phyloP scores from a whole-genome alignment of 2,888 invertebrate genomes.

The Eupithecia vulgata region DNA sequence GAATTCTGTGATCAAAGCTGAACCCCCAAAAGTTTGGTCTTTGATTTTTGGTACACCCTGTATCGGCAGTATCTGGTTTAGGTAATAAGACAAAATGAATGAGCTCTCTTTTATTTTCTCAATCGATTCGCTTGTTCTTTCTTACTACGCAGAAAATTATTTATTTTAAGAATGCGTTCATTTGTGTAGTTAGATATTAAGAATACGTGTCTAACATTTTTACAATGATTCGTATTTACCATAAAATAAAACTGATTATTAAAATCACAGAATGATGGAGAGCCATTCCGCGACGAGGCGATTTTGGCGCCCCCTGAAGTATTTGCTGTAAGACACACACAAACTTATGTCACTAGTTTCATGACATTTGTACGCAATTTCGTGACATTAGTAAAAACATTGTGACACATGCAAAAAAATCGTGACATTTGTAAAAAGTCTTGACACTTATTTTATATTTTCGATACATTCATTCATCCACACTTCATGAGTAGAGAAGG shows the following conservation, averaged over 20 bases:
- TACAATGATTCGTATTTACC: not conserved
- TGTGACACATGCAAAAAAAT: constrained; percentile 45
- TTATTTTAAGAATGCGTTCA: not conserved
- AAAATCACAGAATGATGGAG: constrained; percentile 40
- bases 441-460: constrained; percentile 23
- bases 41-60: no score
- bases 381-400: constrained; percentile 6
- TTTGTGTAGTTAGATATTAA: not conserved
- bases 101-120: not conserved
- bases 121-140: not conserved
- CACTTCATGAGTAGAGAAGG: not conserved
- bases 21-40: no score
- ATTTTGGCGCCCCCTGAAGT: constrained; percentile 56
- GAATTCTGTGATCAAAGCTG: no score
- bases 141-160: not conserved
- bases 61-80: not conserved
- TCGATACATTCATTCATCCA: not conserved
- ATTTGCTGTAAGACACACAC: constrained; percentile 60
- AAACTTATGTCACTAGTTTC: constrained; percentile 49
- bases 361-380: constrained; percentile 34
- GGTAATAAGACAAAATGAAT: not conserved
- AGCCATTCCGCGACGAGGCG: constrained; percentile 51
- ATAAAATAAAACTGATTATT: constrained; percentile 19
- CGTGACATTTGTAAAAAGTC: constrained; percentile 54
- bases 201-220: not conserved